A percentile compares a stretch with the other conserved stretches of the same genome.
Conservation (phyloP, 2,888 invertebrate species). For the Leuctra nigra region DNA sequence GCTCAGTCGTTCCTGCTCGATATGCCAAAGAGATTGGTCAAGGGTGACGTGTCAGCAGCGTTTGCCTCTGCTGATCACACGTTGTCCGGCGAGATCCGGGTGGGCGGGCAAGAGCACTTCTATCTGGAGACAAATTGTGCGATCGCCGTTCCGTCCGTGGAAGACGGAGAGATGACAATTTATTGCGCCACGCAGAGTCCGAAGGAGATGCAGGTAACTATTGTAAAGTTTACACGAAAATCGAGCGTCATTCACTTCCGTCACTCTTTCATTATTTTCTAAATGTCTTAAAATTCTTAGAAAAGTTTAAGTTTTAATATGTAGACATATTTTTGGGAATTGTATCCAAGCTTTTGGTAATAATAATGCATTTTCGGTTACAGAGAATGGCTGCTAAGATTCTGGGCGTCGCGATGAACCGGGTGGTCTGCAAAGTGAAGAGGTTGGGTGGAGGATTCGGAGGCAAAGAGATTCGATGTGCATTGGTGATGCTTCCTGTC, state of each 20-base stretch:
- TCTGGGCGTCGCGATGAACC: constrained; percentile 64
- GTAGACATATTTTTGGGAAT: too few species aligned
- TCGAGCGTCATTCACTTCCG: too few species aligned
- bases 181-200: constrained; percentile 82
- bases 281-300: too few species aligned
- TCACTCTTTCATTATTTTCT: too few species aligned
- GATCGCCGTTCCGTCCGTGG: constrained; percentile 64
- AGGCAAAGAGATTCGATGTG: constrained; percentile 80
- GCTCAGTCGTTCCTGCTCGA: constrained; percentile 61
- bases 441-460: constrained; percentile 94
- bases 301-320: too few species aligned
- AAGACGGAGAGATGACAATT: constrained; percentile 79
- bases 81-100: constrained; percentile 69
- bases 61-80: constrained; percentile 63
- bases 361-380: too few species aligned
- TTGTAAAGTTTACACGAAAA: too few species aligned
- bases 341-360: too few species aligned
- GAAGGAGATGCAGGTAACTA: constrained; percentile 58
- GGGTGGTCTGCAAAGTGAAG: constrained; percentile 70
- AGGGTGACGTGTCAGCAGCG: constrained; percentile 61
- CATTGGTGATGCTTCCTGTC: constrained; percentile 61
- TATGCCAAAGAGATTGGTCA: constrained; percentile 50
- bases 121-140: constrained; percentile 84
- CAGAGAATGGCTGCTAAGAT: constrained; percentile 62
- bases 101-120: constrained; percentile 95